Evolutionary conservation across 2,797 vertebrate genomes (phyloP).

Genomic region (Poeciliopsis paucimaculata): DNA sequence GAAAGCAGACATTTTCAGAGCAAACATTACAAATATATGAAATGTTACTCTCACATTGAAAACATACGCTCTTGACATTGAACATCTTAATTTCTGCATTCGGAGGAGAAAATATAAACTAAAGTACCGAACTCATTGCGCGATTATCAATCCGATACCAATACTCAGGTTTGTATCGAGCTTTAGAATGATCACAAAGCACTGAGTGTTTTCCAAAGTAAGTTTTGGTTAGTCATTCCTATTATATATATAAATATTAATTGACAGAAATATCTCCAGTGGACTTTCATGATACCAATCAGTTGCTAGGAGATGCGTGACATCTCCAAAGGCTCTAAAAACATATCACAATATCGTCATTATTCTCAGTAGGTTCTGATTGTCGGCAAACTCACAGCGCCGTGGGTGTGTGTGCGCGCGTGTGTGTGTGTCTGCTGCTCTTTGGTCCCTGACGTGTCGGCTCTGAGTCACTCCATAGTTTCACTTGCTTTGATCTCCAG

Average conservation of each 20-base stretch:
- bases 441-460: conserved; percentile 21
- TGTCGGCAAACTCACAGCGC: conserved; percentile 7
- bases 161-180: too few relatives aligned
- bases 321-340: conserved; percentile 11
- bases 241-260: not conserved
- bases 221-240: not conserved
- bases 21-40: too few relatives aligned
- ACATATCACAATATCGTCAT: conserved; percentile 17
- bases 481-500: conserved; percentile 38
- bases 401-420: not conserved
- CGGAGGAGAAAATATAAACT: too few relatives aligned
- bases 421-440: conserved; percentile 1
- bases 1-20: too few relatives aligned
- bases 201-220: not conserved
- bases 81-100: too few relatives aligned
- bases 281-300: conserved; percentile 17
- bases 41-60: too few relatives aligned
- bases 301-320: conserved; percentile 57
- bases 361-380: conserved; percentile 16
- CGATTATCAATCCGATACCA: too few relatives aligned
- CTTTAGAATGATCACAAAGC: not conserved
- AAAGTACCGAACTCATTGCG: too few relatives aligned
- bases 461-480: conserved; percentile 34
- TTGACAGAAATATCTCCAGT: not conserved
- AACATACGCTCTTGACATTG: too few relatives aligned